Conservation (phyloP, 1,140 invertebrate genomes). For the Babylonia areolata region DNA sequence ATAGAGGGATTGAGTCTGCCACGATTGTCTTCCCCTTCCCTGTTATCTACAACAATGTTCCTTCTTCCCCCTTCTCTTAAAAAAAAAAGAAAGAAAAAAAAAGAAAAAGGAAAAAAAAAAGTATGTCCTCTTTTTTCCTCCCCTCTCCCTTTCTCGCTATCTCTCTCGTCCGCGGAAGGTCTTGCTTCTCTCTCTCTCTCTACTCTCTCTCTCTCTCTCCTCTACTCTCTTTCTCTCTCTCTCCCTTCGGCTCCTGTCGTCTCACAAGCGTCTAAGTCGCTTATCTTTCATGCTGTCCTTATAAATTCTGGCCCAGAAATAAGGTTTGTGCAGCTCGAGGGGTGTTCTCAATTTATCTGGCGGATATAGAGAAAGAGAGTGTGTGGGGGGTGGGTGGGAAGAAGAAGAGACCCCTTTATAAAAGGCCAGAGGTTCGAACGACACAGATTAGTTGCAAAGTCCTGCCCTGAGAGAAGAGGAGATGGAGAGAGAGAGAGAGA, state of each 20-base stretch:
- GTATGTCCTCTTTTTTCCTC: not conserved
- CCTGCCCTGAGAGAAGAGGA: not conserved
- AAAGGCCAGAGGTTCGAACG: slow-evolving; percentile 7
- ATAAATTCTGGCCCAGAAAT: slow-evolving; percentile 21
- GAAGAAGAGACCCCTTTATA: too few relatives aligned
- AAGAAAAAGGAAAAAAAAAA: not conserved
- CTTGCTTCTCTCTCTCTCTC: not conserved
- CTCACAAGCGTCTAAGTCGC: slow-evolving; percentile 32
- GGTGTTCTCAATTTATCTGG: slow-evolving; percentile 32
- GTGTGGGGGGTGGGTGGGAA: too few relatives aligned
- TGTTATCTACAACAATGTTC: slow-evolving; percentile 32
- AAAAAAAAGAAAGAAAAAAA: not conserved
- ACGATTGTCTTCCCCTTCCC: not conserved
- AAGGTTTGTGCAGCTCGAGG: not conserved
- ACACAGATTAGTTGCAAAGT: slow-evolving; percentile 19
- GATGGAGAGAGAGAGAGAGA: not conserved
- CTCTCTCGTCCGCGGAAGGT: not conserved
- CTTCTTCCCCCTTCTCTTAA: slow-evolving; percentile 19
- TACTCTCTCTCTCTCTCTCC: not conserved
- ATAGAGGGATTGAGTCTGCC: slow-evolving; percentile 15
- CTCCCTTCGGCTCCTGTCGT: not conserved
- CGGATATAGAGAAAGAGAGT: slow-evolving; percentile 17
- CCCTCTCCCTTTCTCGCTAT: not conserved
- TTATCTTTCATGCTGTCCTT: slow-evolving; percentile 30
- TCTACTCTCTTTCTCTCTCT: not conserved